phyloP scores from a whole-genome alignment of 2,888 invertebrate species.

The Eumerus sabulonum region DNA sequence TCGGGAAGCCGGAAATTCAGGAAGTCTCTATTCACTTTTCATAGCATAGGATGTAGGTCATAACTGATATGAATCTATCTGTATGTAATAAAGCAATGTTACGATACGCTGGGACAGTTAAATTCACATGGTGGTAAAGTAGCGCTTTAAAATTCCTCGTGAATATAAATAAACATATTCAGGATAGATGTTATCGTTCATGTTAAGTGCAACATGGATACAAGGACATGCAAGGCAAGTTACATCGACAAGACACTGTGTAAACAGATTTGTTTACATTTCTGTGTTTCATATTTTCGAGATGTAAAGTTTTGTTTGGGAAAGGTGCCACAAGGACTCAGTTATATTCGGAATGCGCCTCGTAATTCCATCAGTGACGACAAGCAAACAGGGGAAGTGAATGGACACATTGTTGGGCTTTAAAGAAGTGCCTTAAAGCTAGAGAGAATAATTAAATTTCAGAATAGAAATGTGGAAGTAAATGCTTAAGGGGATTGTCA shows the following conservation, averaged over 20 bases:
- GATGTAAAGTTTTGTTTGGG: slow-evolving; percentile 41
- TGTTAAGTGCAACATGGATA: slow-evolving; percentile 46
- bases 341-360: slow-evolving; percentile 32
- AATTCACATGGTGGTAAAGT: slow-evolving; percentile 26
- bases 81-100: slow-evolving; percentile 61
- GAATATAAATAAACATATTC: too few relatives aligned
- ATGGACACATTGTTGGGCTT: slow-evolving; percentile 51
- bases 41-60: too few relatives aligned
- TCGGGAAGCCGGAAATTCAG: slow-evolving; percentile 55
- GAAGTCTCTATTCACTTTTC: too few relatives aligned
- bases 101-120: slow-evolving; percentile 60
- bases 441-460: slow-evolving; percentile 50
- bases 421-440: slow-evolving; percentile 1
- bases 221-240: neutral
- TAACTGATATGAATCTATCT: too few relatives aligned
- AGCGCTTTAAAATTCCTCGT: slow-evolving; percentile 53
- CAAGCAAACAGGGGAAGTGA: slow-evolving; percentile 35
- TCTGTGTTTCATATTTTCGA: slow-evolving; percentile 59
- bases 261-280: slow-evolving; percentile 58
- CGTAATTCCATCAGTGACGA: slow-evolving; percentile 56
- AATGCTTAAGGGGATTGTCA: neutral
- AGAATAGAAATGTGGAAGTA: slow-evolving; percentile 35
- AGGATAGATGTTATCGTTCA: slow-evolving; percentile 20
- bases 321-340: slow-evolving; percentile 28
- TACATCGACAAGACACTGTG: slow-evolving; percentile 18